Evolutionary conservation across 2,888 invertebrate species (phyloP).

Genomic region (Chymomyza caudatula): DNA sequence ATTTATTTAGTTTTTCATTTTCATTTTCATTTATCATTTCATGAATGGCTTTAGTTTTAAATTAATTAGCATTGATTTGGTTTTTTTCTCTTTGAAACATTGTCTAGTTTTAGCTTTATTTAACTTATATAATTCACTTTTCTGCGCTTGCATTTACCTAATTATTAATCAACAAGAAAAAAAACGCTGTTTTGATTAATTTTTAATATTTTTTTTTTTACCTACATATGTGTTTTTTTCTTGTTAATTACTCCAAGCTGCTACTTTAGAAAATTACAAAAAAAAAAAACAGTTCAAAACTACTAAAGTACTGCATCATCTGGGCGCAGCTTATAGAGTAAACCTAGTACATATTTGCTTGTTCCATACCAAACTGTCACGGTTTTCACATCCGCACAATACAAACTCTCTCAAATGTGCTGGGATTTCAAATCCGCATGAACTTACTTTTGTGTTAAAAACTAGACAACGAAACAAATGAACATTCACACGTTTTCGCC

Average conservation of each 20-base stretch:
- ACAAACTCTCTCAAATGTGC: no score
- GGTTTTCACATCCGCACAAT: no score
- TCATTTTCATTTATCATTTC: conserved; percentile 21
- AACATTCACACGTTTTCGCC: no score
- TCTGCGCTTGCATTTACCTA: conserved; percentile 49
- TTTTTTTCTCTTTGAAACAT: conserved; percentile 26
- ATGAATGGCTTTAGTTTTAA: conserved; percentile 28
- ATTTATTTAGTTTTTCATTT: conserved; percentile 3
- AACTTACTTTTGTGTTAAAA: no score
- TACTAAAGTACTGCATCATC: conserved; percentile 21
- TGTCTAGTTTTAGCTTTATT: conserved; percentile 38
- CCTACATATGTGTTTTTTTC: conserved; percentile 19
- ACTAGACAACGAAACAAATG: no score
- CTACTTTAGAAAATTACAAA: conserved; percentile 50
- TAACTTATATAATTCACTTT: conserved; percentile 17
- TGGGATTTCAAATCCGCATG: no score
- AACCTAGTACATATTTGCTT: no score
- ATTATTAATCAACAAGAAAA: conserved; percentile 74
- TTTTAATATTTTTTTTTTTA: conserved; percentile 15
- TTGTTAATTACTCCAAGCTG: conserved; percentile 34
- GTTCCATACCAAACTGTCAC: no score
- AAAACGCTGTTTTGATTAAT: conserved; percentile 34
- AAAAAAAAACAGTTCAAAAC: conserved; percentile 43
- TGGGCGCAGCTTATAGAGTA: not conserved
- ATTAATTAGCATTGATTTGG: conserved; percentile 45